Conservation (phyloP, 2,888 invertebrate species). For the Mythimna vitellina region DNA sequence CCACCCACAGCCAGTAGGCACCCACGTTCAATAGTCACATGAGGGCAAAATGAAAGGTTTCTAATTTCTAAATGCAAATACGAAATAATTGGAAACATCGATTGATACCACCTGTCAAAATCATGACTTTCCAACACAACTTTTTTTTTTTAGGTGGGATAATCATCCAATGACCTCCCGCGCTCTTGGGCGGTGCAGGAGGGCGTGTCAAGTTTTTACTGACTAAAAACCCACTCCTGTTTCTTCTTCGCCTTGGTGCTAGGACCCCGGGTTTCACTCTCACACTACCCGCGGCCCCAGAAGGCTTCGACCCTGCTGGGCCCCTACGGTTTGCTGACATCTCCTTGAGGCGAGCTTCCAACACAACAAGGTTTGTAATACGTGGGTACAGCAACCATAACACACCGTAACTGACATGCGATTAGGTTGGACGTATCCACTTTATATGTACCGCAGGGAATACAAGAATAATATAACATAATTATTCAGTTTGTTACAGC, state of each 20-base stretch:
- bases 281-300: too few species aligned
- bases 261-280: too few species aligned
- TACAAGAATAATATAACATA: conserved; percentile 18
- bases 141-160: not conserved
- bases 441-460: conserved; percentile 11
- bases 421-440: conserved; percentile 36
- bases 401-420: conserved; percentile 48
- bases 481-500: conserved; percentile 20
- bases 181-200: too few species aligned
- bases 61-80: conserved; percentile 15
- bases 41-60: conserved; percentile 1
- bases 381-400: not conserved
- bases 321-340: too few species aligned
- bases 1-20: not conserved
- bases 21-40: conserved; percentile 10
- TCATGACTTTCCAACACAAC: conserved; percentile 24
- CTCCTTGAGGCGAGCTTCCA: too few species aligned
- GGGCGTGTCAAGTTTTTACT: too few species aligned
- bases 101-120: conserved; percentile 35
- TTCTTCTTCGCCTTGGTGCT: too few species aligned
- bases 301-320: too few species aligned
- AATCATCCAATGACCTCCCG: too few species aligned
- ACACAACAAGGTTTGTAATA: conserved; percentile 23
- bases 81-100: conserved; percentile 8
- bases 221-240: too few species aligned